Percentiles rank a stretch among this genome's conserved stretches.
These are phyloP conservation scores for Anthophora plumipes DNA, from an alignment of 2,888 invertebrate genomes.

Conservation along the genomic window DNA sequence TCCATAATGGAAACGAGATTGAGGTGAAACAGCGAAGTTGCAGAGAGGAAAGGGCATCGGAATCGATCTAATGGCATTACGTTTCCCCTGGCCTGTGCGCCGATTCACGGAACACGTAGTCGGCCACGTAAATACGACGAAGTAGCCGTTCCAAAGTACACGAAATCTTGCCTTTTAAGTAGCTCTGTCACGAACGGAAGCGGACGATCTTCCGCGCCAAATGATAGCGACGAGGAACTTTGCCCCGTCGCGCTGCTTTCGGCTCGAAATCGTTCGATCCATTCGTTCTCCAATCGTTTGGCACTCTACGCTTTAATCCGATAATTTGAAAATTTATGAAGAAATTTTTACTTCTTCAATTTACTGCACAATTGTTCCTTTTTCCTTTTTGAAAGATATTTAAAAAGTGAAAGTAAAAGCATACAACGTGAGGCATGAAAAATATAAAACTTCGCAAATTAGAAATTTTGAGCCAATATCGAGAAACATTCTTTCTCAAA, in stretches of 20 bases:
- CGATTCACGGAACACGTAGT: conserved; percentile 35
- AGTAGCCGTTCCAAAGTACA: conserved; percentile 29
- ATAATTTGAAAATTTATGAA: too few species aligned
- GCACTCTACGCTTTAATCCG: too few species aligned
- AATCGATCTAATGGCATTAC: conserved; percentile 34
- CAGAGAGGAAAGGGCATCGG: conserved; percentile 18
- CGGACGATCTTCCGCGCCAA: conserved; percentile 41
- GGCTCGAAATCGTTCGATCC: not conserved
- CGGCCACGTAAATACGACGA: conserved; percentile 41
- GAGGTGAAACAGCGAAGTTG: not conserved
- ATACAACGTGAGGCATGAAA: too few species aligned
- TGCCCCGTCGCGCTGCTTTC: conserved; percentile 4
- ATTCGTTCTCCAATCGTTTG: too few species aligned
- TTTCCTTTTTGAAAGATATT: too few species aligned
- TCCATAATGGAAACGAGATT: not conserved
- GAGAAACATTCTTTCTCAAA: too few species aligned
- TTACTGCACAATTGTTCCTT: too few species aligned
- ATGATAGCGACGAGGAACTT: conserved; percentile 31
- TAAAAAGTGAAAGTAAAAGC: too few species aligned
- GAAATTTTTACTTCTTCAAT: too few species aligned
- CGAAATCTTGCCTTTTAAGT: conserved; percentile 54
- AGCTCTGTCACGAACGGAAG: conserved; percentile 52
- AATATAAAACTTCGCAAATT: too few species aligned
- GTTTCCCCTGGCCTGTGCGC: conserved; percentile 18
- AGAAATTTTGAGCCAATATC: too few species aligned